Evolutionary conservation across 2,113 vertebrate genomes (phyloP).

Genomic region (Phycodurus eques): DNA sequence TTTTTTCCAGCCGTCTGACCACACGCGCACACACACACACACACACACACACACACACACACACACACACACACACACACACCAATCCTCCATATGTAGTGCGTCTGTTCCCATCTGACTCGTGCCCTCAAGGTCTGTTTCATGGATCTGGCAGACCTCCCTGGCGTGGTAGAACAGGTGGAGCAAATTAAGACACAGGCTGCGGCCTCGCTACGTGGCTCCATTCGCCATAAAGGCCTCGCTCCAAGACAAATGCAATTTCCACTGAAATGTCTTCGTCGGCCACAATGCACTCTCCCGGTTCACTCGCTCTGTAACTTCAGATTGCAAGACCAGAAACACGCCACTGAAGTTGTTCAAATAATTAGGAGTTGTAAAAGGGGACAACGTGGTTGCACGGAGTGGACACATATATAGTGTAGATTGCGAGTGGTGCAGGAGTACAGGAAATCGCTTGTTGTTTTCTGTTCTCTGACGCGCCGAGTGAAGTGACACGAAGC

Average conservation of each 20-base stretch:
- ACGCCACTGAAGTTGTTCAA: slow-evolving; percentile 52
- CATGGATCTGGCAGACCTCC: slow-evolving; percentile 81
- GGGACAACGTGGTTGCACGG: slow-evolving; percentile 26
- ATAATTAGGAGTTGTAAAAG: slow-evolving; percentile 58
- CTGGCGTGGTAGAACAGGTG: slow-evolving; percentile 73
- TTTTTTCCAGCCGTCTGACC: not conserved
- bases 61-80: slow-evolving; percentile 24
- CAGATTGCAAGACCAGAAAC: slow-evolving; percentile 58
- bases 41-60: no score
- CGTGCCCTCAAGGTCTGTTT: slow-evolving; percentile 76
- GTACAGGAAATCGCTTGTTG: not conserved
- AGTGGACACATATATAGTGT: slow-evolving; percentile 35
- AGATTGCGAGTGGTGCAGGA: slow-evolving; percentile 15
- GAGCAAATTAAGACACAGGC: slow-evolving; percentile 76
- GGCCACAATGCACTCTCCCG: slow-evolving; percentile 53
- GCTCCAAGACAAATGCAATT: slow-evolving; percentile 70
- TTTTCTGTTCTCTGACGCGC: not conserved
- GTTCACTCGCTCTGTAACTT: slow-evolving; percentile 54
- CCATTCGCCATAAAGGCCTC: slow-evolving; percentile 61
- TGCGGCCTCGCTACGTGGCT: slow-evolving; percentile 57
- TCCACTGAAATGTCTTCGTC: slow-evolving; percentile 62
- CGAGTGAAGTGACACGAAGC: slow-evolving; percentile 12
- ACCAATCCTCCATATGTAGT: slow-evolving; percentile 52
- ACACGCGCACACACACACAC: not conserved
- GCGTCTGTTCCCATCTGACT: slow-evolving; percentile 68